Base-by-base conservation (phyloP, 2,888 invertebrate genomes). In the Diachrysia chrysitis region DNA sequence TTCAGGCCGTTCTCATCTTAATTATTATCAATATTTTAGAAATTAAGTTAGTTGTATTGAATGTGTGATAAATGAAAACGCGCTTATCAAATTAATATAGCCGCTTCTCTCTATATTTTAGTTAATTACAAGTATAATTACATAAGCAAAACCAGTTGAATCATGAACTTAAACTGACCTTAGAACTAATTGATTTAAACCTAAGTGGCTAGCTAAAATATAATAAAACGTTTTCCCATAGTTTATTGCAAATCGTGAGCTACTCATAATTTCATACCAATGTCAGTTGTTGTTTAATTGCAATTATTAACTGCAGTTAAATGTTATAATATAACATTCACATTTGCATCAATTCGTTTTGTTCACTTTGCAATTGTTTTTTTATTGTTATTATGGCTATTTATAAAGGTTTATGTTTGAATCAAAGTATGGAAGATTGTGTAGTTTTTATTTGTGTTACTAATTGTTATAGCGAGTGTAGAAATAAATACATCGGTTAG, bases 111-210 rank as follows among this genome's bases (percentile, higher is more conserved):
- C n/a, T 32, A 9, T 32, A 32, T 32, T 32, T 32, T 32, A 32
- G 29, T 29, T 3, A 29, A 29, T 25, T 29, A 29, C 6, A 7
- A 29, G 6, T 29, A 29, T 29, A 7, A 7, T 29, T 42, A n/a
- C n/a, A n/a, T 6, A 6, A 42, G n/a, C n/a, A 35, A 2, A 16
- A 42, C 16, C 42, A n/a, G 7, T 42, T 4, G 2, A 42, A n/a
- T 42, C 42, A 0, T 42, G 42, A 42, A 42, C 42, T 42, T 16
- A 42, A 42, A 6, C 42, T 42, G 42, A 42, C 42, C 42, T 42
- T 42, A n/a, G 7, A 42, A n/a, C 42, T 42, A 42, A 42, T 42
- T 42, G 42, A 42, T 42, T 42, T 42, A n/a, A 42, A n/a, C 42
- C 42, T 42, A 42, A n/a, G 42, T n/a, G n/a, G 7, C 42, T 42